phyloP scores from a whole-genome alignment of 2,797 vertebrate genomes.

The Ctenopoma multispine region DNA sequence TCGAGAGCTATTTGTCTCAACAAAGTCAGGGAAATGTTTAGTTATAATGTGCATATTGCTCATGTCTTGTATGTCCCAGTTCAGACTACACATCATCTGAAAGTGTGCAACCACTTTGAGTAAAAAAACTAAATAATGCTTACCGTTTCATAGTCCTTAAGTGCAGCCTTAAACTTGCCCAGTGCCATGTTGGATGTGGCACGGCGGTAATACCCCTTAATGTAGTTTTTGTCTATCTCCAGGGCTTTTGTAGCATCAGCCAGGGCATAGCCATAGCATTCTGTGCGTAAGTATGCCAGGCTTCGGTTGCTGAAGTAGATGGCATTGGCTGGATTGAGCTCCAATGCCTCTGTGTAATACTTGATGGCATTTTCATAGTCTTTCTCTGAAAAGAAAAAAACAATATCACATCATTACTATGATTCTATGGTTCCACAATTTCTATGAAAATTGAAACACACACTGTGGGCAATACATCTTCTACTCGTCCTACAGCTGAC shows the following conservation, averaged over 20 bases:
- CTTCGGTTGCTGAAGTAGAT: constrained; percentile 96
- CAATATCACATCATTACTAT: not conserved
- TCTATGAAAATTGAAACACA: not conserved
- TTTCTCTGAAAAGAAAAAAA: constrained; percentile 83
- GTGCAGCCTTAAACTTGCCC: constrained; percentile 94
- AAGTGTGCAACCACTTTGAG: not conserved
- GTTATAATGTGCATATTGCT: not conserved
- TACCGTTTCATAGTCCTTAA: constrained; percentile 96
- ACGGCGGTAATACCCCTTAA: constrained; percentile 95
- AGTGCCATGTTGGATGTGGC: constrained; percentile 97
- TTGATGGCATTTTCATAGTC: constrained; percentile 96
- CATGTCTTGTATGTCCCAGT: not conserved
- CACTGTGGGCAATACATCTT: not conserved
- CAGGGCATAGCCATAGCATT: constrained; percentile 95
- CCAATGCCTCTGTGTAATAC: constrained; percentile 92
- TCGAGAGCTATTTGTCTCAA: not conserved
- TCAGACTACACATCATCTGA: not conserved
- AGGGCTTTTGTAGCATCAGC: constrained; percentile 92
- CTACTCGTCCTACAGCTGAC: no score
- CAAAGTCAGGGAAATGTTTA: not conserved
- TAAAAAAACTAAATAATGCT: constrained; percentile 41
- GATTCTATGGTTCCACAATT: not conserved
- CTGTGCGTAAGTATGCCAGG: constrained; percentile 95
- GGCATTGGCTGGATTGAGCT: constrained; percentile 90
- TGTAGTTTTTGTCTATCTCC: constrained; percentile 93